phyloP scores from a whole-genome alignment of 1,140 invertebrate species.

The Steinernema feltiae region DNA sequence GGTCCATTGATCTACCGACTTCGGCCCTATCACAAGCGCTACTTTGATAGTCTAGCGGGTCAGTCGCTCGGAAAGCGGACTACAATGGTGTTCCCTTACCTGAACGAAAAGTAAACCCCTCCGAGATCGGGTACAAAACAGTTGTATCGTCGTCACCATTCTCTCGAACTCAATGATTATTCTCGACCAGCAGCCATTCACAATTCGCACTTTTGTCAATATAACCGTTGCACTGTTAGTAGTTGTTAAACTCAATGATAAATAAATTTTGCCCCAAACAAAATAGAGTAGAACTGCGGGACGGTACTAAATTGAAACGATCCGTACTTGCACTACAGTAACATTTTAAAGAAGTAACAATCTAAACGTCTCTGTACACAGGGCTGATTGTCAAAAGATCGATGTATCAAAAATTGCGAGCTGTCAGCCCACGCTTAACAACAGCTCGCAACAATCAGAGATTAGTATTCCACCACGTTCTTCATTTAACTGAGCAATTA shows the following conservation, averaged over 20 bases:
- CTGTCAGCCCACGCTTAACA: too few species aligned
- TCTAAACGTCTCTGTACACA: too few species aligned
- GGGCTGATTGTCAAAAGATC: too few species aligned
- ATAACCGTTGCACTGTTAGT: slow-evolving; percentile 1
- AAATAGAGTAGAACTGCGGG: too few species aligned
- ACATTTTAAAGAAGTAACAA: too few species aligned
- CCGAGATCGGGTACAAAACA: too few species aligned
- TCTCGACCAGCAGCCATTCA: slow-evolving; percentile 21
- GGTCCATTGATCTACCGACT: slow-evolving; percentile 31
- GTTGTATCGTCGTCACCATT: slow-evolving; percentile 7
- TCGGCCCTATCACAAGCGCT: slow-evolving; percentile 16
- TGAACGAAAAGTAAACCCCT: neutral
- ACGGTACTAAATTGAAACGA: too few species aligned
- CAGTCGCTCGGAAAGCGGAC: slow-evolving; percentile 36
- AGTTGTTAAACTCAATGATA: neutral
- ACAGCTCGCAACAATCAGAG: too few species aligned
- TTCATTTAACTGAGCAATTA: too few species aligned
- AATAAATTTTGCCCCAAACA: neutral
- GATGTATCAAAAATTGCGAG: too few species aligned
- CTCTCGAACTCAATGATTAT: slow-evolving; percentile 17
- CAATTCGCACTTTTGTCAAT: slow-evolving; percentile 9
- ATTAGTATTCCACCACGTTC: too few species aligned
- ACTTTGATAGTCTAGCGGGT: slow-evolving; percentile 35
- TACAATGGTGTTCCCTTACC: slow-evolving; percentile 14
- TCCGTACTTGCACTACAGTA: too few species aligned